Conservation (phyloP, 23 tunicate genomes). For the Diplosoma virens region DNA sequence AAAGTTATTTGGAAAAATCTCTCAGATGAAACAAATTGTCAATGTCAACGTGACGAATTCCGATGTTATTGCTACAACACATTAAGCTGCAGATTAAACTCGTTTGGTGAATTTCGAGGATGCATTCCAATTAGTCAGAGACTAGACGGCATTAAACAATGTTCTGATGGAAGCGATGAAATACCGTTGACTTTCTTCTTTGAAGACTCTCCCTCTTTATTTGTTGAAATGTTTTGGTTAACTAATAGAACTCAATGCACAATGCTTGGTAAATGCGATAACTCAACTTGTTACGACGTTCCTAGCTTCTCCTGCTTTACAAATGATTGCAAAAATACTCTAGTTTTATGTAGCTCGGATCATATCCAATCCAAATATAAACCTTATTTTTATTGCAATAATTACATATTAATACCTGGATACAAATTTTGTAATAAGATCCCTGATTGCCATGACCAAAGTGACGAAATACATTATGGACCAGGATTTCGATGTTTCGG, state of each 20-base stretch:
- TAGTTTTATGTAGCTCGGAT: constrained; percentile 1
- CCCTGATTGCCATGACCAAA: constrained; percentile 13
- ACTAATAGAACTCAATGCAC: neutral
- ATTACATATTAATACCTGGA: neutral
- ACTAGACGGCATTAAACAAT: neutral
- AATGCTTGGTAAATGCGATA: neutral
- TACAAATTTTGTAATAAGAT: constrained; percentile 1
- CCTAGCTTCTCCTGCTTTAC: neutral
- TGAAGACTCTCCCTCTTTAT: neutral
- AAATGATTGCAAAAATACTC: neutral
- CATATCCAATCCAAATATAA: neutral
- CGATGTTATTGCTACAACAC: neutral
- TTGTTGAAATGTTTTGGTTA: neutral
- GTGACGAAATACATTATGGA: neutral
- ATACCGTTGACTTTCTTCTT: neutral
- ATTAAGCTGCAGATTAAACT: neutral
- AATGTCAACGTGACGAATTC: neutral
- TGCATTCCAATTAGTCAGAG: neutral
- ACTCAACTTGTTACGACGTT: neutral
- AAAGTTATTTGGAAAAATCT: too few relatives aligned
- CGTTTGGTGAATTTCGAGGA: neutral
- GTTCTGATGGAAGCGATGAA: constrained; percentile 17
- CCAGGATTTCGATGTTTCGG: constrained; percentile 12
- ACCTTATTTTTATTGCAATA: neutral
- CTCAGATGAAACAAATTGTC: constrained; percentile 4